Conservation (phyloP, 1,140 invertebrate genomes). For the Harpegnathos saltator region DNA sequence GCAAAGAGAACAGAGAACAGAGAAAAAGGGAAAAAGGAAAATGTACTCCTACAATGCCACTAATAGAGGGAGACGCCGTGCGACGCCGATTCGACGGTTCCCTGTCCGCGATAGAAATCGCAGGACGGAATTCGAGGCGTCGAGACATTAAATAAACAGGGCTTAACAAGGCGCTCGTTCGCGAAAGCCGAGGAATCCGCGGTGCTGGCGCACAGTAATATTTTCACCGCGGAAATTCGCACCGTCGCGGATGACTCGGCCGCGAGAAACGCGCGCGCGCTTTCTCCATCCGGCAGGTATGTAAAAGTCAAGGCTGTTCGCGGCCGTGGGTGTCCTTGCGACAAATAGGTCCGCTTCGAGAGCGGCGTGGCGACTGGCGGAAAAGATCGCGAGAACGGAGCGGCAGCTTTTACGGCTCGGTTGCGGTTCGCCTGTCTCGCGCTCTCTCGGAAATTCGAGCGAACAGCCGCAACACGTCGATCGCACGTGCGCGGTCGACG, state of each 20-base stretch:
- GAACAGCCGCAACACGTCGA: no score
- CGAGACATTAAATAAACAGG: no score
- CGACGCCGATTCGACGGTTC: no score
- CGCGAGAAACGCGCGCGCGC: constrained; percentile 8
- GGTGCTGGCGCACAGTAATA: not conserved
- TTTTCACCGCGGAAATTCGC: constrained; percentile 24
- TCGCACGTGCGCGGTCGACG: no score
- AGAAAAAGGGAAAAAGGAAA: no score
- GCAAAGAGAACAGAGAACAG: no score
- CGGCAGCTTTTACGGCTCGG: constrained; percentile 27
- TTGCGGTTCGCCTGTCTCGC: constrained; percentile 15
- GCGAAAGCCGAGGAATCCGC: not conserved
- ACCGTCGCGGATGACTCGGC: not conserved
- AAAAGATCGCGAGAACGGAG: constrained; percentile 19
- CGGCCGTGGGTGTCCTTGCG: constrained; percentile 42
- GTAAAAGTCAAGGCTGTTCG: constrained; percentile 54
- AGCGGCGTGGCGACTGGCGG: constrained; percentile 20
- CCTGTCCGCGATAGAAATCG: no score
- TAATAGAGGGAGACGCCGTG: no score
- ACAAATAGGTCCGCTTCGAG: constrained; percentile 49
- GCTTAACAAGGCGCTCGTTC: no score
- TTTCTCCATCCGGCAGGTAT: constrained; percentile 46
- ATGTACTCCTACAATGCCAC: no score
- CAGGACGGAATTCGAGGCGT: no score
- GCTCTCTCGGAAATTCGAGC: constrained; percentile 13